Evolutionary conservation across 2,113 vertebrate genomes (phyloP).

Genomic region (Cairina moschata): DNA sequence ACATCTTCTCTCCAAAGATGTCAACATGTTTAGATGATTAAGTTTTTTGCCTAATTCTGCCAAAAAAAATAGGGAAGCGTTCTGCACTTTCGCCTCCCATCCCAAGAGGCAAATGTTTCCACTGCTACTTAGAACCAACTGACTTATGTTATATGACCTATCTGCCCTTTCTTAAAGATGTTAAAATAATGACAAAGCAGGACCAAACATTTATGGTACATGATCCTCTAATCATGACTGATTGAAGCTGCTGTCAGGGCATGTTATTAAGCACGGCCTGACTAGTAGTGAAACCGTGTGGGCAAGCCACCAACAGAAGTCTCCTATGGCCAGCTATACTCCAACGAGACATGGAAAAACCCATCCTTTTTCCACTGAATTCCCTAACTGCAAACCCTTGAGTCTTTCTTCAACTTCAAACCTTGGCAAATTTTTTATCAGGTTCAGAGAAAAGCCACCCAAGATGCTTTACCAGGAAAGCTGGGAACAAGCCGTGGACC

Average conservation of each 20-base stretch:
- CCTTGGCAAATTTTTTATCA: background rate
- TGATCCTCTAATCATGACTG: background rate
- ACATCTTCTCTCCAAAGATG: background rate
- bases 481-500: background rate
- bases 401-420: background rate
- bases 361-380: background rate
- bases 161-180: background rate
- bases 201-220: background rate
- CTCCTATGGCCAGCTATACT: background rate
- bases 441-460: background rate
- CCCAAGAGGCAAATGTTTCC: constrained; percentile 9
- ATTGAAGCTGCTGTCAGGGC: background rate
- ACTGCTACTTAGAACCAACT: background rate
- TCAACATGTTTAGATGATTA: constrained; percentile 18
- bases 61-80: background rate
- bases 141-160: background rate
- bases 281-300: background rate
- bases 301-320: background rate
- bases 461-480: background rate
- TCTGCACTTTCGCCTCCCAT: background rate
- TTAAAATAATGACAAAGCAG: background rate
- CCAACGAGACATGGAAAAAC: background rate
- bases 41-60: background rate
- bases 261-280: background rate
- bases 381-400: background rate